phyloP scores from a whole-genome alignment of 2,888 invertebrate species.

The Heliothis peltigera region DNA sequence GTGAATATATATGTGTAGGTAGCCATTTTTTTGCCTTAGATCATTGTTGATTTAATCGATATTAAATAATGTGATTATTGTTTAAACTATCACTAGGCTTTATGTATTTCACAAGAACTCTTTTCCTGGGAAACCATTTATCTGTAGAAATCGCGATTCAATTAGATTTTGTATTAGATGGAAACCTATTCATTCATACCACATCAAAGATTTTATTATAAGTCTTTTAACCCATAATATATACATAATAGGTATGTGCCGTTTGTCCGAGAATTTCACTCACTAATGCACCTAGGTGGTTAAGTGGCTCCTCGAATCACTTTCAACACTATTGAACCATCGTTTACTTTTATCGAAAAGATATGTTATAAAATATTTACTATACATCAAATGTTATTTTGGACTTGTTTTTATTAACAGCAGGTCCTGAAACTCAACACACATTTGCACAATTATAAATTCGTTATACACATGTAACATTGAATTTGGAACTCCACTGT shows the following conservation, averaged over 20 bases:
- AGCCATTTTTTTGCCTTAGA: no score
- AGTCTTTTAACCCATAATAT: constrained; percentile 15
- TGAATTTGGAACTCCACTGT: background rate
- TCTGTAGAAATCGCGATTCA: constrained; percentile 12
- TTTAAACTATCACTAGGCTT: background rate
- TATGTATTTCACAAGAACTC: constrained; percentile 7
- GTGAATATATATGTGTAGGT: no score
- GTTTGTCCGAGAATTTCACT: constrained; percentile 18
- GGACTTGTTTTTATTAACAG: background rate
- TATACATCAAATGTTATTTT: background rate
- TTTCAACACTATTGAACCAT: constrained; percentile 1
- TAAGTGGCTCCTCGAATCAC: constrained; percentile 1
- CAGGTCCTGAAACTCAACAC: background rate
- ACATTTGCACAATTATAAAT: background rate
- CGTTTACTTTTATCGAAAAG: constrained; percentile 9
- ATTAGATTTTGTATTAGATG: constrained; percentile 14
- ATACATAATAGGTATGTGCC: constrained; percentile 15
- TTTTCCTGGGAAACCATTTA: constrained; percentile 21
- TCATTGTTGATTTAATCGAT: no score
- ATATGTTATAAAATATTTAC: background rate
- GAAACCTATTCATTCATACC: constrained; percentile 24
- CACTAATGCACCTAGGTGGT: background rate
- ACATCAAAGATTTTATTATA: constrained; percentile 37
- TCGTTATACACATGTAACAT: constrained; percentile 1
- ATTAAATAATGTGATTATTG: no score